Base-by-base conservation (phyloP, 2,888 invertebrate genomes). In the Horisme vitalbata region DNA sequence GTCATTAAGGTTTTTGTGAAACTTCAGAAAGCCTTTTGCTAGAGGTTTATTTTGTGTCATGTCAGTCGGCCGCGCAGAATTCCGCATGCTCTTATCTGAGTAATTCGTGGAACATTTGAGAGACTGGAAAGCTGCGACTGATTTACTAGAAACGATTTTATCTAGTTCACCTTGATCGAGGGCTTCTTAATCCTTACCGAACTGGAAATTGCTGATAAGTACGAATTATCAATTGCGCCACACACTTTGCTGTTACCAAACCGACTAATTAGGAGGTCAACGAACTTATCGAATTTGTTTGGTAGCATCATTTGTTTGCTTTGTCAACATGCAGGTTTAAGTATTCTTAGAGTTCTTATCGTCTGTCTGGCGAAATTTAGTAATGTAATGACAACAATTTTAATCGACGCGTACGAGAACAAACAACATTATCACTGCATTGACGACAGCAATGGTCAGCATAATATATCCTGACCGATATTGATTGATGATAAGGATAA, bases 51-150 rank as follows among this genome's bases (percentile, higher is more conserved):
- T 60, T 60, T 56, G 52, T 65, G 69, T 62, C 65, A 68, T 83
- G 84, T 86, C 78, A 86, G 83, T 83, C 72, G 82, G 83, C 63
- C 84, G 66, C 56, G 56, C 53, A n/a, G 51, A 69, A 74, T 73
- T 82, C 87, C 88, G 84, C 70, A 57, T 84, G 80, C 60, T 66
- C 79, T n/a, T 59, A 75, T 79, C 61, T 61, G 58, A 62, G 57
- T 61, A 60, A 69, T 80, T 80, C 80, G 55, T 63, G 55, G 77
- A 79, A 81, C 66, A 65, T 67, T 61, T 43, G 30, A 38, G 37
- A 7, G 8, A 10, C 28, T 20, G 36, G 12, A 26, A 32, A 26
- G 24, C 37, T 6, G 11, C 21, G 7, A 14, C 14, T 2, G 15
- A 24, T 18, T 41, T 13, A 4, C 30, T 14, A 14, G 30, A 37